Base-by-base conservation (phyloP, 1,140 invertebrate species). In the Ganaspis sp. region DNA sequence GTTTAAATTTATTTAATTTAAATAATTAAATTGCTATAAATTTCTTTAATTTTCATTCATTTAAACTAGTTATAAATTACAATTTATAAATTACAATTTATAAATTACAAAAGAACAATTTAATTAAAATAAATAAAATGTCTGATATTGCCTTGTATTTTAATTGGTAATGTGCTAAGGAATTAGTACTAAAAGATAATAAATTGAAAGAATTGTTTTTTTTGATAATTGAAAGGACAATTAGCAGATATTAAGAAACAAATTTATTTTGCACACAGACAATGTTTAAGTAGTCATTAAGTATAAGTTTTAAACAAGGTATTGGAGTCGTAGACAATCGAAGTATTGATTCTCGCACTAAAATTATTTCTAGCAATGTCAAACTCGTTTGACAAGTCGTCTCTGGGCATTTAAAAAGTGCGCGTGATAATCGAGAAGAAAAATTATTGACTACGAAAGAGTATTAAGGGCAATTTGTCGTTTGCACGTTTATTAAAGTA, bases 341-440 rank as follows among this genome's bases (percentile, higher is more conserved):
- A 64, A 34, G 26, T 64, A 64, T 64, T 64, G 58, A 64, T 64
- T 64, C 58, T 26, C 58, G 26, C 58, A 29, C 58, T 26, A 26
- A 29, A 64, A 34, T 29, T 29, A 64, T 29, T 64, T n/a, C 58
- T 15, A 15, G 69, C 78, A 80, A 77, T 80, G 75, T 77, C 78
- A 76, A 79, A 76, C 72, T 64, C n/a, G 76, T 79, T 72, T 73
- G 19, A 34, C 70, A 49, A 21, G 76, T 73, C 72, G 73, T 74
- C 64, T 80, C 76, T 80, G 69, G 54, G 69, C 71, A 80, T 76
- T 76, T 70, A 76, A 42, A 76, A 49, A 26, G 49, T 69, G 70
- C 19, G 70, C 15, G 38, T 42, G 71, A 79, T 79, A 79, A 70
- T 21, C 9, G 49, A 19, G 72, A n/a, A 64, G 58, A 64, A 29